phyloP scores from a whole-genome alignment of 1,140 invertebrate species.

The Ladona fulva region DNA sequence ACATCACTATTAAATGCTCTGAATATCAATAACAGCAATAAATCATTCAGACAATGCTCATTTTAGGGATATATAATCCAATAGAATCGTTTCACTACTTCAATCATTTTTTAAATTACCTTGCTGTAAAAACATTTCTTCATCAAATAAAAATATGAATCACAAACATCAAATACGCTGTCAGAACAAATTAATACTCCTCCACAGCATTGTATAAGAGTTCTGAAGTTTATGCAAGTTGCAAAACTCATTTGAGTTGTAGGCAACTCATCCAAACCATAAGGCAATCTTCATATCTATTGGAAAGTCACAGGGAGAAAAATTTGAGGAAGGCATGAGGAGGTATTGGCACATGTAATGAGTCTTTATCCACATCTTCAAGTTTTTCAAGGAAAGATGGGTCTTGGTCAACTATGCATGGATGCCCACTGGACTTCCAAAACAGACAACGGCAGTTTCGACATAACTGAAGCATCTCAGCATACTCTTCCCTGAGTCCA shows the following conservation, averaged over 20 bases:
- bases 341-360: constrained; percentile 72
- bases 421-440: constrained; percentile 88
- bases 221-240: neutral
- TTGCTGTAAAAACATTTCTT: neutral
- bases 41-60: too few species aligned
- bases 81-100: too few species aligned
- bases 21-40: too few species aligned
- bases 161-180: neutral
- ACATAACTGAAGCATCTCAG: constrained; percentile 90
- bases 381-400: constrained; percentile 68
- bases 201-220: neutral
- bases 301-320: constrained; percentile 63
- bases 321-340: constrained; percentile 84
- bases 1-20: too few species aligned
- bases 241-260: neutral
- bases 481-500: constrained; percentile 86
- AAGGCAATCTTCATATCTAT: too few species aligned
- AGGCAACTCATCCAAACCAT: too few species aligned
- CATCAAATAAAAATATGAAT: neutral
- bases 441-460: constrained; percentile 92
- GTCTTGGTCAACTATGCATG: constrained; percentile 76
- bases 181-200: neutral
- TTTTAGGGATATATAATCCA: too few species aligned
- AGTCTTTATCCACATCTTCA: constrained; percentile 60
- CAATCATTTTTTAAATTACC: too few species aligned